A percentile compares a stretch with the other conserved stretches of the same genome.
Conservation (phyloP, 2,113 vertebrate genomes). For the Callorhinus ursinus region DNA sequence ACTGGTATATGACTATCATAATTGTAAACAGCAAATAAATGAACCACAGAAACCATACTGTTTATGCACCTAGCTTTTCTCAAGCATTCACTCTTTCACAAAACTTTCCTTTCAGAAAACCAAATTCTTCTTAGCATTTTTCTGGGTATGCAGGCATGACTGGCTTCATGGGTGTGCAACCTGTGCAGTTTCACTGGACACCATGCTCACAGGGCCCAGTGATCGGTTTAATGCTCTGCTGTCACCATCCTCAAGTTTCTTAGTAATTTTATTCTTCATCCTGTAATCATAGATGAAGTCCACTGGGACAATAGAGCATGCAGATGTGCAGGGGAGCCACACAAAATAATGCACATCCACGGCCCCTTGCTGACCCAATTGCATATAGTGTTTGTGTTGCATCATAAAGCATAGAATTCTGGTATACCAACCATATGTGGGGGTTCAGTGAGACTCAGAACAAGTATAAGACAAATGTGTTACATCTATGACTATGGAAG, state of each 20-base stretch:
- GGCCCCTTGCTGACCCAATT: background rate
- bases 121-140: background rate
- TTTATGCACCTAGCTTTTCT: background rate
- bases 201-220: background rate
- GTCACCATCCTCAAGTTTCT: background rate
- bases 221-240: background rate
- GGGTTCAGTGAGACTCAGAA: background rate
- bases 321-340: background rate
- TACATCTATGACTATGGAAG: background rate
- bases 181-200: background rate
- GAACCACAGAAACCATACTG: background rate
- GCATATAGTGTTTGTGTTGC: background rate
- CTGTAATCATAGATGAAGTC: background rate
- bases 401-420: background rate
- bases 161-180: background rate
- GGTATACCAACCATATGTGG: accelerated
- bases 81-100: background rate
- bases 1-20: background rate
- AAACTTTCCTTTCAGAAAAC: background rate
- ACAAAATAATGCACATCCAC: background rate
- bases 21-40: background rate
- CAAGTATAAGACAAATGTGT: background rate
- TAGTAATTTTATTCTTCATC: background rate
- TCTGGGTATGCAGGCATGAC: background rate
- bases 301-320: background rate